Base-by-base conservation (phyloP, 2,888 invertebrate genomes). In the Megastigmus dorsalis region DNA sequence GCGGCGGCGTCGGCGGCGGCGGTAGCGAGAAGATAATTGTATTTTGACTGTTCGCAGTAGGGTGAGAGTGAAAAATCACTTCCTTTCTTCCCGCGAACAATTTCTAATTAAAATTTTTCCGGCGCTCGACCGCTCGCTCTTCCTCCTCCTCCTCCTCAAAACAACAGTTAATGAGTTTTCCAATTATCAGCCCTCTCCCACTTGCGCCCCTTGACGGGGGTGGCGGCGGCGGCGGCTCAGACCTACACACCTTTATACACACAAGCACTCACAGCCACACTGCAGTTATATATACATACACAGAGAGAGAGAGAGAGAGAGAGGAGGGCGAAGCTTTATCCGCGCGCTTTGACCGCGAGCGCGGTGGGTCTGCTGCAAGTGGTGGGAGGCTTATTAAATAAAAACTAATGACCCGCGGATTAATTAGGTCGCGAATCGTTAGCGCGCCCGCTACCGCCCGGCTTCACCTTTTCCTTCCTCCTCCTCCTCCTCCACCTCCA, bases 21-120 rank as follows among this genome's bases (percentile, higher is more conserved):
- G n/a, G n/a, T n/a, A n/a, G n/a, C n/a, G 20, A 33, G n/a, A n/a
- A n/a, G 71, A 70, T 62, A 71, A 71, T 63, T 71, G 71, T 63
- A 71, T 63, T 71, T 63, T 71, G 71, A 71, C 52, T 33, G 52
- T 13, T 13, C 9, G n/a, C n/a, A n/a, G n/a, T n/a, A n/a, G n/a
- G n/a, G n/a, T n/a, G 38, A 23, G 36, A 41, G 62, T 69, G 70
- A 75, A 75, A 70, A 75, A 75, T 75, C 75, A 59, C 62, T 59
- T 68, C 52, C 67, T 72, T 75, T 75, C 69, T 65, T 68, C 18
- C 65, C 38, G 55, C 62, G 66, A 71, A 67, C 71, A 67, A 75
- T 75, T 75, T 75, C 71, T 75, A 75, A 75, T 75, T 75, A 75
- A 75, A 75, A 67, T 71, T 75, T 75, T 75, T 67, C 55, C 71